Conservation (phyloP, 2,797 vertebrate genomes). For the Ctenochaetus hawaiiensis region DNA sequence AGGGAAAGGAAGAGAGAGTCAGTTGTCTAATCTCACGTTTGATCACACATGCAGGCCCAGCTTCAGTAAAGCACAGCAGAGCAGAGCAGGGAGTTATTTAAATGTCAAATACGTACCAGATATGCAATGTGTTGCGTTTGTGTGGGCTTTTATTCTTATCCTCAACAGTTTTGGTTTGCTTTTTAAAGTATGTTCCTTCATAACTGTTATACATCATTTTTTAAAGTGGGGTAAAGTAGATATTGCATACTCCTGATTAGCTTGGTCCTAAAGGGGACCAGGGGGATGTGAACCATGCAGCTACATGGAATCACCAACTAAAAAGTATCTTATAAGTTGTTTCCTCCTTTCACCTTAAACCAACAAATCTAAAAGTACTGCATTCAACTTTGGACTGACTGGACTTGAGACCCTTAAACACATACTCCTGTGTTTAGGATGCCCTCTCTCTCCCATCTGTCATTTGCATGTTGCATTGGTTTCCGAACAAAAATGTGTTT, state of each 20-base stretch:
- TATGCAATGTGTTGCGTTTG: slow-evolving; percentile 40
- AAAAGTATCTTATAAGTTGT: slow-evolving; percentile 45
- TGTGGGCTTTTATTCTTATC: neutral
- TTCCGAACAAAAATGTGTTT: slow-evolving; percentile 21
- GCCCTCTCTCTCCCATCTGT: slow-evolving; percentile 16
- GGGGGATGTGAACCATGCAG: neutral
- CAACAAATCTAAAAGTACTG: slow-evolving; percentile 21
- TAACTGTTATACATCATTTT: slow-evolving; percentile 17
- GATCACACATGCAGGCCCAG: slow-evolving; percentile 68
- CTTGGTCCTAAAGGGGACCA: slow-evolving; percentile 20
- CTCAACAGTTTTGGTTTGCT: slow-evolving; percentile 8
- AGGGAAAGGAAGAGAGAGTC: slow-evolving; percentile 55
- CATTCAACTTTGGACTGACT: neutral
- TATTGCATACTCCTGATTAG: slow-evolving; percentile 48
- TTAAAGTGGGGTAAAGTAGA: slow-evolving; percentile 34
- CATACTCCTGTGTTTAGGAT: neutral
- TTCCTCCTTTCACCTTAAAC: slow-evolving; percentile 1
- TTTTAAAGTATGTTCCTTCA: slow-evolving; percentile 26
- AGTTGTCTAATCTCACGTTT: slow-evolving; percentile 66
- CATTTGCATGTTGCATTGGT: slow-evolving; percentile 34
- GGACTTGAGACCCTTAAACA: neutral
- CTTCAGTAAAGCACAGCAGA: slow-evolving; percentile 42
- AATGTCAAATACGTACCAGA: slow-evolving; percentile 64
- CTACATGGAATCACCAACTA: slow-evolving; percentile 4
- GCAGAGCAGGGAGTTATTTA: slow-evolving; percentile 52